Evolutionary conservation across 2,797 vertebrate genomes (phyloP), one percentile per base, ranked within the genome.

Genomic region (Passerculus sandwichensis): DNA sequence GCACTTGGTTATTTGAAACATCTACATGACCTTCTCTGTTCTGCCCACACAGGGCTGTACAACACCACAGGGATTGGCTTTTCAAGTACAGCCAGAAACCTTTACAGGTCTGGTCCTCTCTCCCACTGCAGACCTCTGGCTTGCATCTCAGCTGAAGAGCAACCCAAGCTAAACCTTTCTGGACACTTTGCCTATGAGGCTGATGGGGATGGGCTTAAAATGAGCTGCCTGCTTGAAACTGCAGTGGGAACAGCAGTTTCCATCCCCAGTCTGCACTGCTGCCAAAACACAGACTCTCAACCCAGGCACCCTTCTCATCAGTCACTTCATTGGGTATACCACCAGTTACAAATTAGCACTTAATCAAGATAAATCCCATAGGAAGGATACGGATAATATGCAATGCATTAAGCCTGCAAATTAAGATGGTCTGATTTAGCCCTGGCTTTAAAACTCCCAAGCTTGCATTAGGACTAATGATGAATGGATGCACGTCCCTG

Each of bases 301-400:
- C 85, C 69, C 59, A 80, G 91, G 93, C 91, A 95, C 92, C 96
- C 92, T 93, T 85, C 91, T 96, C 92, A 96, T 95, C 95, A 94
- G 93, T 96, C 89, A 96, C 85, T 95, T 96, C 80, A 80, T 90
- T 95, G 79, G 77, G 85, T 94, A 92, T 86, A 93, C 86, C 88
- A 96, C 94, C 61, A 97, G 93, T 86, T 92, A 94, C 95, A 97
- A 96, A 96, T 96, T 96, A 96, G 79, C 85, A 91, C 94, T 95
- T 96, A 96, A 96, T 96, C 91, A 96, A 96, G 96, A 97, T 96
- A 96, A 96, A 97, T 96, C 94, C 94, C 93, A 93, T 94, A 93
- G 93, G 96, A 96, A 96, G 92, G 82, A 88, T 94, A 96, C 60
- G 91, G 96, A 93, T 95, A 96, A 97, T 95, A 96, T 91, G 96